These are phyloP conservation scores for Bugulina stolonifera DNA, from an alignment of 2,888 invertebrate species.

Conservation along the genomic window DNA sequence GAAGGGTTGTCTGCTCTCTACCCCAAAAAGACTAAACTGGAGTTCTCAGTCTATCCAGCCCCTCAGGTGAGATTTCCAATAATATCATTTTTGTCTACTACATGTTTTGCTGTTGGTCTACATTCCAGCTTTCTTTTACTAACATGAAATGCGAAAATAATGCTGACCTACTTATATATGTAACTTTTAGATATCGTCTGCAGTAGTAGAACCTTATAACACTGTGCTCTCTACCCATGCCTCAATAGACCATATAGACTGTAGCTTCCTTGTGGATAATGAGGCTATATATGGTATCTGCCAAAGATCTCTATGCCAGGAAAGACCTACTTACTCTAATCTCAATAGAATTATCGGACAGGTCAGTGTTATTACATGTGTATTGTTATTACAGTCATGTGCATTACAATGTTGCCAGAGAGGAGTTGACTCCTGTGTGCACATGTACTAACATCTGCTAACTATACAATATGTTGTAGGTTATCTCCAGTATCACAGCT, in stretches of 20 bases:
- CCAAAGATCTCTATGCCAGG: neutral
- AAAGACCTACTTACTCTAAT: constrained; percentile 2
- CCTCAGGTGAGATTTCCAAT: constrained; percentile 29
- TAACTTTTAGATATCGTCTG: constrained; percentile 29
- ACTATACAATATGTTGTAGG: too few relatives aligned
- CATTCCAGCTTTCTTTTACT: too few relatives aligned
- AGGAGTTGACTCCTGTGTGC: too few relatives aligned
- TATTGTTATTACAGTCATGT: too few relatives aligned
- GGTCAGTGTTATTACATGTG: neutral
- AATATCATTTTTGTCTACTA: too few relatives aligned
- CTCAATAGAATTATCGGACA: constrained; percentile 24
- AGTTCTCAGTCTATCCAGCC: constrained; percentile 31
- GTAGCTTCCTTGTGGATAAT: constrained; percentile 58
- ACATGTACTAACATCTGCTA: too few relatives aligned
- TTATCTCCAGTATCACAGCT: constrained; percentile 19
- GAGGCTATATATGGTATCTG: constrained; percentile 17
- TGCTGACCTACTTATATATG: too few relatives aligned
- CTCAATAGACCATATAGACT: constrained; percentile 75
- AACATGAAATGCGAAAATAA: neutral
- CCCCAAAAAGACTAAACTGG: constrained; percentile 30
- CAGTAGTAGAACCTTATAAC: constrained; percentile 31
- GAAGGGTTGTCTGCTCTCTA: constrained; percentile 29
- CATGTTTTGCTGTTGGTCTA: too few relatives aligned
- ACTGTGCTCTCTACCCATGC: constrained; percentile 30
- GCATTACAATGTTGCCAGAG: too few relatives aligned